These are phyloP conservation scores for Latheticus oryzae DNA, from an alignment of 2,888 invertebrate species.

Conservation along the genomic window DNA sequence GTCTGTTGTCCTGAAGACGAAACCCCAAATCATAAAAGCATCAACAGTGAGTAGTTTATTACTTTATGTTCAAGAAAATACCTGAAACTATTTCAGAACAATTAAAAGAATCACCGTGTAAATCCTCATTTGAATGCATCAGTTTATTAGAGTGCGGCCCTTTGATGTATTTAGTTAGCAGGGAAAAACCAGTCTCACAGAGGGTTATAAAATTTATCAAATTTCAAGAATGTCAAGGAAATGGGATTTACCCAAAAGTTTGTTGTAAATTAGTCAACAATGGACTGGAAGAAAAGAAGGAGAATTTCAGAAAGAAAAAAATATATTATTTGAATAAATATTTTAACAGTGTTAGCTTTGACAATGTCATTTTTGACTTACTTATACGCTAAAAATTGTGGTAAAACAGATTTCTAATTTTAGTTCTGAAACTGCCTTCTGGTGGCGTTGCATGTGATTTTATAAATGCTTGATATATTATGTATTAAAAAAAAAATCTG, in stretches of 20 bases:
- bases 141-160: slow-evolving; percentile 13
- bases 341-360: slow-evolving; percentile 7
- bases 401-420: no score
- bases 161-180: slow-evolving; percentile 10
- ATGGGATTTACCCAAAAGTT: slow-evolving; percentile 14
- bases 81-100: slow-evolving; percentile 13
- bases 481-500: no score
- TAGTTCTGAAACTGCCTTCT: no score
- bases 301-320: background rate
- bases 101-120: slow-evolving; percentile 13
- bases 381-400: background rate
- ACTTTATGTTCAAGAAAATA: no score
- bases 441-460: no score
- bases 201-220: slow-evolving; percentile 21
- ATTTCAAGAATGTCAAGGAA: slow-evolving; percentile 15
- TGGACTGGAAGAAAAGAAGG: background rate
- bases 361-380: slow-evolving; percentile 6
- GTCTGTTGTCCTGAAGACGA: slow-evolving; percentile 18
- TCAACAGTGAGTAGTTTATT: slow-evolving; percentile 23
- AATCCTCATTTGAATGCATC: slow-evolving; percentile 17
- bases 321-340: slow-evolving; percentile 2
- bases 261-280: slow-evolving; percentile 32
- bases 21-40: slow-evolving; percentile 3
- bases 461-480: no score
- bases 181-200: slow-evolving; percentile 18